Evolutionary conservation across 30 jellyfish, hydroid and myxozoan genomes (phyloP), one percentile per base, ranked within the genome.

Genomic region (Aurelia sp.): DNA sequence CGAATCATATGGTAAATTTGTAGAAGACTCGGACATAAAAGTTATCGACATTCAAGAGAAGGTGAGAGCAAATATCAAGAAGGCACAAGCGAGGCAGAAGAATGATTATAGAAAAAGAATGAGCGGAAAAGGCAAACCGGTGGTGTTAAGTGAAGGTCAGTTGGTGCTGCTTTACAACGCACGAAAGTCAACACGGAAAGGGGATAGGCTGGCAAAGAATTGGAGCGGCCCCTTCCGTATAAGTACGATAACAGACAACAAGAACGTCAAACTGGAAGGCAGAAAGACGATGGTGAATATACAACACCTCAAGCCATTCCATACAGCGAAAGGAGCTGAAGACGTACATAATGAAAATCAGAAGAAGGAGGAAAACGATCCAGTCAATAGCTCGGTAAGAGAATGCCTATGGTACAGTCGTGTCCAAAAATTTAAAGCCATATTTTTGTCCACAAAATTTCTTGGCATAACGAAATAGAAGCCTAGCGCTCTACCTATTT

Each of bases 231-330:
- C 44, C 44, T 64, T 64, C 71, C 8, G 41, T 7, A 64, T 64
- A 13, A 64, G 15, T 7, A 9, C 51, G 15, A 21, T 64, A 64
- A 64, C 1, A 20, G 19, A 21, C 19, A 64, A 64, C 53, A 64
- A 64, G 41, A 64, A 64, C 44, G 75, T 64, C 18, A 8, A 64
- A 64, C 44, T 64, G 41, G 41, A 64, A 64, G 75, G 75, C 5
- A 38, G 75, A 38, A 64, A 64, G 41, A 64, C 52, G 55, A 38
- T 64, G 35, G 75, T 64, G 41, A 64, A 47, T 64, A 47, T 64
- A 20, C 75, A 64, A 55, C 75, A 64, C 75, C 75, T 64, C 53
- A 64, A 64, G 21, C 75, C 75, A n/a, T 64, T 44, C 16, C 16
- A 44, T 44, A 44, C 55, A 44, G 16, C 55, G 9, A 44, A 8